Conservation (phyloP, 2,888 invertebrate species). For the Pachycephus smyrnensis region DNA sequence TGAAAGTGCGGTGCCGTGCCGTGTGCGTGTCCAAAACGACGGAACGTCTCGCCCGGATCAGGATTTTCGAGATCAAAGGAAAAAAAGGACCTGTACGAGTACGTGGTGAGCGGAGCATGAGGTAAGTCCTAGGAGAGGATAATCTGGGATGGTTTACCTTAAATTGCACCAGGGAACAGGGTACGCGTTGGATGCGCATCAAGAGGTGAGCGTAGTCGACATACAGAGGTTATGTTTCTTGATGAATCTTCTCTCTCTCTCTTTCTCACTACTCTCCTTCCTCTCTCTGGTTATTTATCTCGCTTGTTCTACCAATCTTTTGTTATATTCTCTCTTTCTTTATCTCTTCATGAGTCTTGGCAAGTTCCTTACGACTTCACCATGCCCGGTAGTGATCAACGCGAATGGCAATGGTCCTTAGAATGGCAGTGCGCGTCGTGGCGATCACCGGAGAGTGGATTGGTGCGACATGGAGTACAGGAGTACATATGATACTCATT, state of each 20-base stretch:
- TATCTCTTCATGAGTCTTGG: not conserved
- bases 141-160: constrained; percentile 23
- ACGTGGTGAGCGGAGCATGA: constrained; percentile 30
- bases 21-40: constrained; percentile 18
- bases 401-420: not conserved
- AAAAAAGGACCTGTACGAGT: not conserved
- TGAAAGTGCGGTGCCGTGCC: constrained; percentile 20
- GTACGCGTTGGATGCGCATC: constrained; percentile 11
- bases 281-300: constrained; percentile 11
- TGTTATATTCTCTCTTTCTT: constrained; percentile 17
- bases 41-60: constrained; percentile 3
- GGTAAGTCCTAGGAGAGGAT: constrained; percentile 34
- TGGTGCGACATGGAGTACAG: not conserved
- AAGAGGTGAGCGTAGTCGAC: constrained; percentile 4
- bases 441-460: not conserved
- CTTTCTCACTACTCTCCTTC: constrained; percentile 2
- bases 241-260: constrained; percentile 37
- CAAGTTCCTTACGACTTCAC: constrained; percentile 13
- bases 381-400: constrained; percentile 1
- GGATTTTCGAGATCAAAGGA: constrained; percentile 16
- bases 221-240: constrained; percentile 51
- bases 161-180: constrained; percentile 20
- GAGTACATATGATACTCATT: not conserved
- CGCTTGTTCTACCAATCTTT: not conserved
- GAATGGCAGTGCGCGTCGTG: not conserved